phyloP scores from a whole-genome alignment of 2,797 vertebrate genomes.

The Chaetophractus vellerosus region DNA sequence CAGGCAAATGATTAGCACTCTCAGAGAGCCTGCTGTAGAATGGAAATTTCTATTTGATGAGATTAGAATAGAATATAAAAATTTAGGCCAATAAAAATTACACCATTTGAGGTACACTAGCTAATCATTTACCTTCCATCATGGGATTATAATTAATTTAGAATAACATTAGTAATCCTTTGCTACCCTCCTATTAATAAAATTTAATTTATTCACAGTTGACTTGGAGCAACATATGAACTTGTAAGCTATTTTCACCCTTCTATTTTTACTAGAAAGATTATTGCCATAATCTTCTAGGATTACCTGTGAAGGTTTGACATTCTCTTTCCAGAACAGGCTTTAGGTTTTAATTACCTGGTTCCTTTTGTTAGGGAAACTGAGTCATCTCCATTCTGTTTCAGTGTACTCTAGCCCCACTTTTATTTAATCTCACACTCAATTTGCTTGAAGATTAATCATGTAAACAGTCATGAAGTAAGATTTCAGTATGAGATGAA shows the following conservation, averaged over 20 bases:
- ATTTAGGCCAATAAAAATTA: not conserved
- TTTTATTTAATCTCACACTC: not conserved
- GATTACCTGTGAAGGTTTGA: constrained; percentile 46
- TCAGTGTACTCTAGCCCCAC: not conserved
- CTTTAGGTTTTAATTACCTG: not conserved
- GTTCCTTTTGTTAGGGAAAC: constrained; percentile 26
- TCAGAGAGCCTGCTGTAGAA: not conserved
- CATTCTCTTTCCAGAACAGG: constrained; percentile 57
- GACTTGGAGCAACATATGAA: constrained; percentile 65
- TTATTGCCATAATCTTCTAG: constrained; percentile 60
- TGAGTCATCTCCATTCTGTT: not conserved
- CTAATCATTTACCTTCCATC: constrained; percentile 4
- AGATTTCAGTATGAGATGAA: not conserved
- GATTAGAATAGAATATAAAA: constrained; percentile 11
- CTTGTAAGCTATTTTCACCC: constrained; percentile 60
- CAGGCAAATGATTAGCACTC: not conserved
- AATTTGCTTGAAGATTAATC: not conserved
- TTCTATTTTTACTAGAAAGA: constrained; percentile 75
- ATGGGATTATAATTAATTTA: not conserved
- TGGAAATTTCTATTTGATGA: not conserved
- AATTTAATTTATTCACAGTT: constrained; percentile 75
- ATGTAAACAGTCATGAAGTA: not conserved
- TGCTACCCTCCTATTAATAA: constrained; percentile 54
- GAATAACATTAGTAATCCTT: constrained; percentile 49
- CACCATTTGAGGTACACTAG: not conserved